Percentiles rank a stretch among this genome's conserved stretches.
phyloP scores from a whole-genome alignment of 2,797 vertebrate species.

The Anniella stebbinsi region DNA sequence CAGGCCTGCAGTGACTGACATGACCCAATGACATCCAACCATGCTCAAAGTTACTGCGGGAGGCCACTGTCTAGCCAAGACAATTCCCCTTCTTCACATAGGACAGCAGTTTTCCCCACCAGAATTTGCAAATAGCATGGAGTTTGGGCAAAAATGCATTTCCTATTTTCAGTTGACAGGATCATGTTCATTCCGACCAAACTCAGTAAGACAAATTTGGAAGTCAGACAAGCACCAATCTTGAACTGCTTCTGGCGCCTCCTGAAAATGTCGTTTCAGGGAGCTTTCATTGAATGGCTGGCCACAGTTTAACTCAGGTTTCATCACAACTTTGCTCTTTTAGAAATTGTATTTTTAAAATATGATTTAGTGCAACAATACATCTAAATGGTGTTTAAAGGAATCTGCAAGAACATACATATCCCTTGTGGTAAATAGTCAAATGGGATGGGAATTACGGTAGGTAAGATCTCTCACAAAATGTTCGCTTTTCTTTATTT shows the following conservation, averaged over 20 bases:
- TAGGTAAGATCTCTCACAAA: not conserved
- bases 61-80: not conserved
- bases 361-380: not conserved
- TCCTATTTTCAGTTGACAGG: not conserved
- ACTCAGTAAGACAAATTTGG: not conserved
- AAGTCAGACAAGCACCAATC: too few species aligned
- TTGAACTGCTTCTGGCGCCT: too few species aligned
- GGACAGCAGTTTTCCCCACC: not conserved
- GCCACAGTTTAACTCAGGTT: too few species aligned
- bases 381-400: not conserved
- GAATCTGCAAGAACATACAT: not conserved
- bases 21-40: not conserved
- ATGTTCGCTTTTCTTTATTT: not conserved
- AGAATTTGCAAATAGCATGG: not conserved
- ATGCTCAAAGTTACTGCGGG: not conserved
- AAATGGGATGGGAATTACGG: not conserved
- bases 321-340: too few species aligned
- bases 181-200: not conserved
- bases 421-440: not conserved
- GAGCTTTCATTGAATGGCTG: too few species aligned
- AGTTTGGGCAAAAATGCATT: not conserved
- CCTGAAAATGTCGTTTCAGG: too few species aligned
- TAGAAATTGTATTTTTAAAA: too few species aligned
- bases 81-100: not conserved
- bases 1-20: not conserved